Percentiles rank a stretch among this genome's conserved stretches.
Conservation (phyloP, 2,113 vertebrate genomes). For the Mesoclemmys tuberculata region DNA sequence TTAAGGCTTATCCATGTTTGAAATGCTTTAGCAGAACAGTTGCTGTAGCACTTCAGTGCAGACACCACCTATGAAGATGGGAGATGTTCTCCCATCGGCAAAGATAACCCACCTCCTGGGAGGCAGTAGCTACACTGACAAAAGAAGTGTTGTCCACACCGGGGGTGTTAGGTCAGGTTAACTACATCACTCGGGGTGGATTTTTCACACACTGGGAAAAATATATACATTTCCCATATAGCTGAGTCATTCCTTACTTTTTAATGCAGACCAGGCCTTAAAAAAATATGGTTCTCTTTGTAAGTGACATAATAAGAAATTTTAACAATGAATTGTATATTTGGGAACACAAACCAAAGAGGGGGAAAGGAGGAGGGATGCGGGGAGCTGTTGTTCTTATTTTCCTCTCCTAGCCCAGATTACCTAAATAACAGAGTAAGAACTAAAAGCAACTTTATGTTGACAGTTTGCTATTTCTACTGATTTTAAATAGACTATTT, state of each 20-base stretch:
- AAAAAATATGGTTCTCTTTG: background rate
- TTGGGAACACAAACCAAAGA: background rate
- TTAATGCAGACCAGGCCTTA: background rate
- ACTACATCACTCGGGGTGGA: background rate
- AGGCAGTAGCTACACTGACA: background rate
- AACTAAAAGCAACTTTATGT: background rate
- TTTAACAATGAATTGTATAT: background rate
- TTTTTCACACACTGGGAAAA: background rate
- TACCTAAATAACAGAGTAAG: background rate
- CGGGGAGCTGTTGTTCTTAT: background rate
- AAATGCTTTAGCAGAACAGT: background rate
- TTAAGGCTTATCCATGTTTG: background rate
- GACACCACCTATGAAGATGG: background rate
- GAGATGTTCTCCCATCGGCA: too few relatives aligned
- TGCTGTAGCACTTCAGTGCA: background rate
- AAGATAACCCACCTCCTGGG: background rate
- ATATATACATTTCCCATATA: too few relatives aligned
- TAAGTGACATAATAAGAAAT: background rate
- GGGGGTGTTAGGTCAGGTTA: background rate
- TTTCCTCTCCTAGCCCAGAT: background rate
- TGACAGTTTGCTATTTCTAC: constrained; percentile 43
- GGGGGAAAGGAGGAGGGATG: too few relatives aligned
- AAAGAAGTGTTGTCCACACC: background rate
- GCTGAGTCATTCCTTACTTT: background rate
- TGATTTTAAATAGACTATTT: constrained; percentile 36